Base-by-base conservation (phyloP, 2,113 vertebrate genomes). In the Nanorana parkeri region DNA sequence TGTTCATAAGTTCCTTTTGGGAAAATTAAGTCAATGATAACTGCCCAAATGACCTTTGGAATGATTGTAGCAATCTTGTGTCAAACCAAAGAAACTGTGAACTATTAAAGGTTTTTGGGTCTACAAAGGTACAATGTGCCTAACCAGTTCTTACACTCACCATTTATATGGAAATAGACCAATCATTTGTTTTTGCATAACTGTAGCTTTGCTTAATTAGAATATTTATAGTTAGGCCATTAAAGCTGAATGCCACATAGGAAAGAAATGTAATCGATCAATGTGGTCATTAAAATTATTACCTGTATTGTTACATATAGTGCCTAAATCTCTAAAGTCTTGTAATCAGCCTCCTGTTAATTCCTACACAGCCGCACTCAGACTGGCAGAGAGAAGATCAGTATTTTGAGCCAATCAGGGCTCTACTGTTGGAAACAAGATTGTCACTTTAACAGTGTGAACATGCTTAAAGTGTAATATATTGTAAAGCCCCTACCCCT, bases 1-100 rank as follows among this genome's bases (percentile, higher is more conserved):
- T n/a, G 20, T 11, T 65, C 73, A 24, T 74, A 67, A 82, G 32
- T 41, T 16, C 20, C 71, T 56, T 26, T 1, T n/a, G n/a, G 23
- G n/a, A 52, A 71, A 52, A 75, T 75, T 56, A 66, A 82, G 29
- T 58, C 72, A 64, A 83, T 84, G 52, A 55, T 87, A 67, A 83
- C 66, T 88, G 68, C 68, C 78, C 47, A 85, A 64, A 84, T 85
- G 87, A 88, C 83, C 86, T 68, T 84, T 68, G 55, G 67, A 41
- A 60, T 83, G 83, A 87, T 65, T 84, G 82, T 73, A 24, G 47
- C 72, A 68, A 80, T 74, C 21, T 52, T 8, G 77, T 81, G 21
- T 85, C 85, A 83, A 63, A 51, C 47, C 20, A 68, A 75, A 5
- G 28, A 84, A 66, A 3, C 0, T 1, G 7, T 15, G 63, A 4